Conservation (phyloP, 2,113 vertebrate species). For the Vidua chalybeata region DNA sequence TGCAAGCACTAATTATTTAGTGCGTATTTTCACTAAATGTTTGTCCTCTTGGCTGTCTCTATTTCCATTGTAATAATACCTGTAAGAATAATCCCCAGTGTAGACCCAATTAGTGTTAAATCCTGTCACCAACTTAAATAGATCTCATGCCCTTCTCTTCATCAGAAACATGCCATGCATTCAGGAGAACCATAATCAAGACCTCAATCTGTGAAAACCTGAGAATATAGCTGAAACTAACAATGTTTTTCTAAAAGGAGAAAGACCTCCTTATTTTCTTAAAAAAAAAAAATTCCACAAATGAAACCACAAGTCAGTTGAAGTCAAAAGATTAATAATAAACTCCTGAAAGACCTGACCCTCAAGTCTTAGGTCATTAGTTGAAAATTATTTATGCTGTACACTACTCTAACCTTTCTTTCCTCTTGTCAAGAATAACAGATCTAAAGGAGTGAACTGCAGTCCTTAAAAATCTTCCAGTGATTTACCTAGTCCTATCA, state of each 20-base stretch:
- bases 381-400: constrained; percentile 50
- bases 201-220: background rate
- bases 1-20: background rate
- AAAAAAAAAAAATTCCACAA: background rate
- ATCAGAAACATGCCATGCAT: background rate
- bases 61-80: background rate
- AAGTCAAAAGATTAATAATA: constrained; percentile 31
- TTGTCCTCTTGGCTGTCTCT: background rate
- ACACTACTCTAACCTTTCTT: background rate
- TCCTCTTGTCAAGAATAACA: constrained; percentile 7
- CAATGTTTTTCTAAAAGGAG: background rate
- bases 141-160: background rate
- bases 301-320: background rate
- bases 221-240: background rate
- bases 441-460: background rate
- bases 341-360: constrained; percentile 18
- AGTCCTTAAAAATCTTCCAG: background rate
- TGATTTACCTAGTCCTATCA: background rate
- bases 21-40: background rate
- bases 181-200: background rate
- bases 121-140: background rate
- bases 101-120: background rate
- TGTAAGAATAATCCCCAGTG: background rate
- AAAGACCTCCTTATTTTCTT: background rate
- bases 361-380: constrained; percentile 29